Evolutionary conservation across 2,888 invertebrate genomes (phyloP), one percentile per base, ranked within the genome.

Genomic region (Hipparchia sbordonii): DNA sequence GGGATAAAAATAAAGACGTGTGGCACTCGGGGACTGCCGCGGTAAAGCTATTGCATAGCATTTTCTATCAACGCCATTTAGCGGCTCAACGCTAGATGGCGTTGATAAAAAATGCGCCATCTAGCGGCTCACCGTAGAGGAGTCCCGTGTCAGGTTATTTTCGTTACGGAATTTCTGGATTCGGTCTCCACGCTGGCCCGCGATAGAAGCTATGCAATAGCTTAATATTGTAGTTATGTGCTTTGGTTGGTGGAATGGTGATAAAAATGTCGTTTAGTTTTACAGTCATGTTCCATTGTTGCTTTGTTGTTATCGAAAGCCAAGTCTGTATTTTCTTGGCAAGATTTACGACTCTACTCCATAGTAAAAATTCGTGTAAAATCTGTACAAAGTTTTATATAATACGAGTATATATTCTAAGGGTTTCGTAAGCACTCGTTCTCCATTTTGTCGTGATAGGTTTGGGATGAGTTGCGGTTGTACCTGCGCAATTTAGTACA

Each of bases 391-490:
- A 46, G 46, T 46, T 62, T 62, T 48, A 62, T 62, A 62, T 62
- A 48, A 48, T 48, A 62, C 46, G 8, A 62, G 62, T n/a, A 61
- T 61, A 61, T 62, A 62, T 46, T 78, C 78, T 74, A 74, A 79
- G 70, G 74, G 79, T 83, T 79, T 79, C 74, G 77, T 74, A 79
- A 79, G 76, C 77, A 51, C 66, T 74, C 67, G 78, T 78, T 79
- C 79, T 78, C 76, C 76, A 78, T 77, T 81, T 79, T 79, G 80
- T 82, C 81, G 79, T 80, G 79, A 82, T 81, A 80, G 79, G 76
- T 82, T 80, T 76, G 76, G 80, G 85, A 86, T 85, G 85, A 82
- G 78, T 78, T 85, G 85, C 77, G 83, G 83, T 86, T 79, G 75
- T 63, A 72, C 74, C 23, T 57, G 13, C 57, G 77, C 76, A 77